phyloP scores from a whole-genome alignment of 2,797 vertebrate species.

The Menidia menidia region DNA sequence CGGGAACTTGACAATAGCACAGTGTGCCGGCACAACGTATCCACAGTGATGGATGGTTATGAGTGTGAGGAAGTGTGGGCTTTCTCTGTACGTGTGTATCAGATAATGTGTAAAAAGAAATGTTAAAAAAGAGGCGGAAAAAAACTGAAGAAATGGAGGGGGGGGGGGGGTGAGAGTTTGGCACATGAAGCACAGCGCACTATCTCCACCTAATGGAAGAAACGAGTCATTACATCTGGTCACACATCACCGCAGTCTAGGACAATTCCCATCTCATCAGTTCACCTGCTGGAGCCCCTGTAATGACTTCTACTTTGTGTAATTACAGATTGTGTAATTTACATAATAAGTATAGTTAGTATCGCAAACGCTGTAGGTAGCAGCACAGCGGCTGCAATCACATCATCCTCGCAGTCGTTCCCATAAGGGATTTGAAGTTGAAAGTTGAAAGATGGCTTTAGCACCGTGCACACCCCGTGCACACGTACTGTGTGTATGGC shows the following conservation, averaged over 20 bases:
- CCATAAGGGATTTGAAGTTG: conserved; percentile 17
- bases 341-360: conserved; percentile 73
- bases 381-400: conserved; percentile 48
- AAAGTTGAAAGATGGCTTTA: conserved; percentile 12
- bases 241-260: conserved; percentile 50
- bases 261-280: conserved; percentile 70
- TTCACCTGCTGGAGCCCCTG: conserved; percentile 75
- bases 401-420: conserved; percentile 38
- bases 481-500: conserved; percentile 6
- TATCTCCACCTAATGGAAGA: conserved; percentile 73
- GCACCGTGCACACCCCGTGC: conserved; percentile 5
- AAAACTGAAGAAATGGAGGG: conserved; percentile 26
- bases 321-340: conserved; percentile 75
- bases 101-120: conserved; percentile 38
- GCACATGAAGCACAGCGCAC: conserved; percentile 43
- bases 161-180: conserved; percentile 13
- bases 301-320: conserved; percentile 72
- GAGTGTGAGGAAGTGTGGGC: conserved; percentile 21
- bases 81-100: conserved; percentile 27
- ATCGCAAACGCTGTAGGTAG: conserved; percentile 62
- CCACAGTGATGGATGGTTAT: conserved; percentile 19
- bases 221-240: conserved; percentile 41
- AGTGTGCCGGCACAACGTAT: conserved; percentile 15
- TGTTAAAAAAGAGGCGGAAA: conserved; percentile 13
- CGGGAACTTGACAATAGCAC: conserved; percentile 19